Evolutionary conservation across 2,888 invertebrate genomes (phyloP), one percentile per base, ranked within the genome.

Genomic region (Diaprepes abbreviatus): DNA sequence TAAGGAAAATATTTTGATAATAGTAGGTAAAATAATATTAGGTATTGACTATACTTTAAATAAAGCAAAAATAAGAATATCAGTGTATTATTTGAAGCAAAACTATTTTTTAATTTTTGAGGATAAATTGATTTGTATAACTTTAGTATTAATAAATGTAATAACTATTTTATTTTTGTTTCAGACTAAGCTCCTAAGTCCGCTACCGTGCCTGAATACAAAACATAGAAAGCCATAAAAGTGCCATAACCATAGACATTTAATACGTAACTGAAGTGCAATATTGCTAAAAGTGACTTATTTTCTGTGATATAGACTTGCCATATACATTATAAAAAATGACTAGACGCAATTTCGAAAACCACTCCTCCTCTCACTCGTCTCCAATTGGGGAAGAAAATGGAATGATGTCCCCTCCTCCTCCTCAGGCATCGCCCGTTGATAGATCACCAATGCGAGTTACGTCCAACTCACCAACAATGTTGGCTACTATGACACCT

Each of bases 401-500:
- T 63, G 77, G 78, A 55, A 82, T 83, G 80, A 81, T 87, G 86
- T 83, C 85, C 79, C 83, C 86, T 81, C 83, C 85, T 75, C 83
- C 85, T 82, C 82, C 86, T 66, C 85, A 85, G 77, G 85, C 85
- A 57, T 88, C 88, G 60, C 87, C 88, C 68, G 84, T 85, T 38
- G 81, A 82, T 52, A 78, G 84, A 57, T 83, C 85, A 17, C 83
- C 87, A 67, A 50, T 74, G 24, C 76, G 79, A 68, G 86, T 87
- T 75, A 89, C 89, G 45, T 89, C 90, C 57, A 85, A 89, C 85
- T 91, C 89, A 77, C 92, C 91, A 77, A 89, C 92, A 73, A 91
- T 94, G 85, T 87, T 94, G 76, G 93, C 93, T 75, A 94, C 93
- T 79, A 94, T 94, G 94, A 94, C 93, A 71, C 93, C 94, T 66